A percentile compares a stretch with the other conserved stretches of the same genome.
These are phyloP conservation scores for Eidolon dupreanum DNA, from an alignment of 2,797 vertebrate genomes.

Conservation along the genomic window DNA sequence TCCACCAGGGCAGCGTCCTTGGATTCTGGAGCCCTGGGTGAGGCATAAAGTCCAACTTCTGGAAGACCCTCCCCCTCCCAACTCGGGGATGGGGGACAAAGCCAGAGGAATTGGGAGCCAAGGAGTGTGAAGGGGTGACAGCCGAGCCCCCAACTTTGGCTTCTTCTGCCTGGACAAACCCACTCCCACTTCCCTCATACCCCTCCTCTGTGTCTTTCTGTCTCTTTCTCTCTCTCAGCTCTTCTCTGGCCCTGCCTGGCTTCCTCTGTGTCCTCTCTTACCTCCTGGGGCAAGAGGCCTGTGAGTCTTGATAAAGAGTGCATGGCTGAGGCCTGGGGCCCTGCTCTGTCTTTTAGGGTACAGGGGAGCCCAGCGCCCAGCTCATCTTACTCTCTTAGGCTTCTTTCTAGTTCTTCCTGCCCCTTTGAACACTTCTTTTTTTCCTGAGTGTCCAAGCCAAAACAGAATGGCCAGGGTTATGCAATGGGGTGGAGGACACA, in stretches of 20 bases:
- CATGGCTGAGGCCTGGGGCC: not conserved
- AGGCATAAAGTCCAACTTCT: not conserved
- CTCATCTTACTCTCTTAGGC: not conserved
- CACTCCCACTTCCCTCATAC: too few relatives aligned
- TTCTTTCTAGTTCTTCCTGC: not conserved
- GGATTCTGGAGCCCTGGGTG: not conserved
- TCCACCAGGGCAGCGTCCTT: not conserved
- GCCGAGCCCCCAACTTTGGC: not conserved
- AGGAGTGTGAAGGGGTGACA: not conserved
- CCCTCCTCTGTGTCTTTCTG: not conserved
- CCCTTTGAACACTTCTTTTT: constrained; percentile 3
- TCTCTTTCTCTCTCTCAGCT: not conserved
- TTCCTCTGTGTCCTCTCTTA: not conserved
- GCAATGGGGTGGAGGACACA: not conserved
- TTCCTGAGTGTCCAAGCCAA: not conserved
- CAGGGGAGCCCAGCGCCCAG: not conserved
- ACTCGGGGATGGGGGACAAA: not conserved
- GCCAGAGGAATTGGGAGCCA: not conserved
- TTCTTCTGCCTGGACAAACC: not conserved
- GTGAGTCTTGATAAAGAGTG: not conserved
- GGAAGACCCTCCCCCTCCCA: not conserved
- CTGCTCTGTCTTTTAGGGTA: not conserved
- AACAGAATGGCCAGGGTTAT: not conserved
- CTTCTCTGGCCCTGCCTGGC: not conserved
- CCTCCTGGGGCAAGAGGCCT: not conserved